Base-by-base conservation (phyloP, 1,140 invertebrate species). In the Babylonia areolata region DNA sequence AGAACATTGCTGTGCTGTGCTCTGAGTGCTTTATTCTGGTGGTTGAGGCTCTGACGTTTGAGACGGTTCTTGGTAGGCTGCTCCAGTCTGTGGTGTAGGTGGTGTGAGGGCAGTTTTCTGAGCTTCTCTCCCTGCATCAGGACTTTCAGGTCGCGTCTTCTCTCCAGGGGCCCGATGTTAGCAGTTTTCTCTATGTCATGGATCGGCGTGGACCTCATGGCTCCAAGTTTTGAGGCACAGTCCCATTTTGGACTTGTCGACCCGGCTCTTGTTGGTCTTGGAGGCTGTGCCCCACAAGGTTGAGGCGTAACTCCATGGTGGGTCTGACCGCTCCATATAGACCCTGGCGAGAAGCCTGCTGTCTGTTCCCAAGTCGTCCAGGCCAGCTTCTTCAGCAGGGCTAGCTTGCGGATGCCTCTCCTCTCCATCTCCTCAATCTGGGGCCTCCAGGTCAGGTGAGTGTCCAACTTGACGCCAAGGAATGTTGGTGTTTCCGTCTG, bases 311-410 rank as follows among this genome's bases (percentile, higher is more conserved):
- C 42, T 86, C 80, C 51, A 71, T 58, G 78, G 71, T 75, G 54
- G 79, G 80, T 33, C 85, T 69, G 39, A 86, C 71, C 3, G 85
- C 81, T 75, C 85, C 78, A 35, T 73, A 69, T 86, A 86, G 2
- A 86, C 58, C 71, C 58, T 42, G 28, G n/a, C 23, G 20, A 86
- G 80, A 37, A 86, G 64, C n/a, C 58, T 81, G 71, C 6, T 23
- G n/a, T 86, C 81, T 39, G 83, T 51, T 35, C 80, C 85, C 85
- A 86, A 40, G 51, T 81, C n/a, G 80, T 86, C 20, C 85, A 58
- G 31, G 85, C 85, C 33, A 86, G 64, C 64, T 86, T 86, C 58
- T 75, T 86, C 37, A 86, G 39, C 40, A 80, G 20, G 51, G 79
- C 73, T 40, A 46, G 81, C 58, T 80, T 58, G 28, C 58, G n/a